Conservation (phyloP, 2,888 invertebrate species). For the Polyommatus icarus region DNA sequence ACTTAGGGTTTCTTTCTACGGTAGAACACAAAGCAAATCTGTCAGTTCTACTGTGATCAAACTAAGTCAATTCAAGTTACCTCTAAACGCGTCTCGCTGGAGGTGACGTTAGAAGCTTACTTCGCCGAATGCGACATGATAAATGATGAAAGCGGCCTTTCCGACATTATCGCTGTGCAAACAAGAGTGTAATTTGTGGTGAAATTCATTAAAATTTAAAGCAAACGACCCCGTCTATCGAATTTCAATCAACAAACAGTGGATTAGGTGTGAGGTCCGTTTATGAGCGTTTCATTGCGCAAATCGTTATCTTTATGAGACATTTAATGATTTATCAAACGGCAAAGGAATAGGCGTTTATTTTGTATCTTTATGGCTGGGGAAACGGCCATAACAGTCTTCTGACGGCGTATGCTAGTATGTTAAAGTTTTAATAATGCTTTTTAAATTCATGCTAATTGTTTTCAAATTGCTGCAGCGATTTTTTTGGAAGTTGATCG, state of each 20-base stretch:
- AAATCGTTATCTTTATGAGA: conserved; percentile 3
- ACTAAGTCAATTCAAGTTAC: not conserved
- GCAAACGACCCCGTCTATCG: conserved; percentile 58
- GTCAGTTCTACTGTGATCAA: not conserved
- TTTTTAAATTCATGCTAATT: too few relatives aligned
- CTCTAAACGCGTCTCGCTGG: not conserved
- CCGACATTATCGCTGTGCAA: conserved; percentile 58
- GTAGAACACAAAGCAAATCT: not conserved
- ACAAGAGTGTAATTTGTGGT: conserved; percentile 54
- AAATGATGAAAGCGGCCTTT: conserved; percentile 37
- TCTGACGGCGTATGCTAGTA: not conserved
- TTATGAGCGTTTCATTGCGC: not conserved
- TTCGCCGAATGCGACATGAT: conserved; percentile 39
- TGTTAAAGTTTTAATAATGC: too few relatives aligned
- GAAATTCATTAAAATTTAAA: conserved; percentile 68
- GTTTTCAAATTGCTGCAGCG: too few relatives aligned
- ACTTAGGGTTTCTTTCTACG: too few relatives aligned
- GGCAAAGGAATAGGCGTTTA: not conserved
- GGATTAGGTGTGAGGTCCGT: conserved; percentile 3
- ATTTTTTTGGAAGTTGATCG: too few relatives aligned
- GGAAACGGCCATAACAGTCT: not conserved
- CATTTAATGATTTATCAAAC: conserved; percentile 1
- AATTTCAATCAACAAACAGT: conserved; percentile 59
- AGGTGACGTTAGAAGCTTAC: not conserved
- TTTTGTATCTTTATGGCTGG: not conserved